These are phyloP conservation scores for Ennomos quercinarius DNA, from an alignment of 2,888 invertebrate genomes.

Conservation along the genomic window DNA sequence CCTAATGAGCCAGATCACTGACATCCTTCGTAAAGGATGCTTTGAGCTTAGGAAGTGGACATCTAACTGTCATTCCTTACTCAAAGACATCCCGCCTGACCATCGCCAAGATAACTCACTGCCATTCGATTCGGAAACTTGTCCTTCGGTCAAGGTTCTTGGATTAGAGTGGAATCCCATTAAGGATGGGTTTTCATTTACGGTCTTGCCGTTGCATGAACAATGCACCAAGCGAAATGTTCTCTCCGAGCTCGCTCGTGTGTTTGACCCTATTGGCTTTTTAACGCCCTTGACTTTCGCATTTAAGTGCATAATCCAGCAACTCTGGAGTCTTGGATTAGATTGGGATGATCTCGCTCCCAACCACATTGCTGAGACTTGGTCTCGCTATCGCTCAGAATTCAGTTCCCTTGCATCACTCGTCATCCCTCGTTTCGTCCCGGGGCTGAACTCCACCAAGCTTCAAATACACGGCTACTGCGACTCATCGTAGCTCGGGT, in stretches of 20 bases:
- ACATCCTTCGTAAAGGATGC: background rate
- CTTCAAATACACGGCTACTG: background rate
- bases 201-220: too few relatives aligned
- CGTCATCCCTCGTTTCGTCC: background rate
- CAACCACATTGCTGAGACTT: background rate
- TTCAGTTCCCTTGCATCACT: too few relatives aligned
- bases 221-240: slow-evolving; percentile 7
- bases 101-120: background rate
- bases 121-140: slow-evolving; percentile 1
- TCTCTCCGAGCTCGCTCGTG: slow-evolving; percentile 29
- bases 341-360: slow-evolving; percentile 28
- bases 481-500: too few relatives aligned
- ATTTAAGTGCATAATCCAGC: slow-evolving; percentile 29
- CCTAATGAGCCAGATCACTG: background rate
- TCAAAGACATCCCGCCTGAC: background rate
- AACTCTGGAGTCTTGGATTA: slow-evolving; percentile 32
- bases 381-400: background rate
- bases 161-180: slow-evolving; percentile 19
- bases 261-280: slow-evolving; percentile 36
- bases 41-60: slow-evolving; percentile 2
- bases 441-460: background rate
- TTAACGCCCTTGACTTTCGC: slow-evolving; percentile 27
- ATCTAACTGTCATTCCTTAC: slow-evolving; percentile 1
- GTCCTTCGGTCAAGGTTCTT: slow-evolving; percentile 4
- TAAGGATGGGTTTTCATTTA: background rate